Conservation (phyloP, 2,797 vertebrate species). For the Gallinago stenura region DNA sequence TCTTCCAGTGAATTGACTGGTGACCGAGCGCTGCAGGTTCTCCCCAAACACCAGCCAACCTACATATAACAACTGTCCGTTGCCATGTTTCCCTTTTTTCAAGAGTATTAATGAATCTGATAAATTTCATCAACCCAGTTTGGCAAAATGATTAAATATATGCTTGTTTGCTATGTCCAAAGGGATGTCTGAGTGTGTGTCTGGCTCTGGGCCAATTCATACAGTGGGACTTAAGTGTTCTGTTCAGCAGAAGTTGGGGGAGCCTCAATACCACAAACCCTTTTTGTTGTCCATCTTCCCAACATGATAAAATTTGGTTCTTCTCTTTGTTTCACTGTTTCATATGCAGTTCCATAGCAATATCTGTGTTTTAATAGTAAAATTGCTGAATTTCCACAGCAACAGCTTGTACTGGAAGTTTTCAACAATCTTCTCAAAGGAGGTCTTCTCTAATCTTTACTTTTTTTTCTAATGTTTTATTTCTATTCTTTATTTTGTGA, state of each 20-base stretch:
- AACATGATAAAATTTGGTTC: background rate
- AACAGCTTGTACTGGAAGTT: background rate
- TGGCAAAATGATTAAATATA: background rate
- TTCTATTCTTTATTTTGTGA: background rate
- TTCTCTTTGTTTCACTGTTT: background rate
- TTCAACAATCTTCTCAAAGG: background rate
- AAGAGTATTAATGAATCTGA: background rate
- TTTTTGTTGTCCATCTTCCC: background rate
- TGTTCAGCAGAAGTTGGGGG: background rate
- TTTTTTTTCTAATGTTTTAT: background rate
- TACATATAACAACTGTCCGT: background rate
- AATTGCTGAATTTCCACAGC: background rate
- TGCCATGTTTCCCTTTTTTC: background rate
- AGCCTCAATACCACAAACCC: background rate
- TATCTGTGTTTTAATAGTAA: background rate
- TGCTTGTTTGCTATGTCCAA: background rate
- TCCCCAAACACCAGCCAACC: background rate
- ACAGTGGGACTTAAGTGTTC: background rate
- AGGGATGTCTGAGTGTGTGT: background rate
- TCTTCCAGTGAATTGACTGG: rapidly evolving
- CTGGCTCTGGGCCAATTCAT: background rate
- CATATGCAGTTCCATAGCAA: background rate
- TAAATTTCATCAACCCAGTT: background rate
- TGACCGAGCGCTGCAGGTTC: background rate
- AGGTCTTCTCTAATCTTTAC: background rate